Percentiles rank a stretch among this genome's conserved stretches.
Conservation (phyloP, 2,797 vertebrate species). For the Halcyon smyrnensis region DNA sequence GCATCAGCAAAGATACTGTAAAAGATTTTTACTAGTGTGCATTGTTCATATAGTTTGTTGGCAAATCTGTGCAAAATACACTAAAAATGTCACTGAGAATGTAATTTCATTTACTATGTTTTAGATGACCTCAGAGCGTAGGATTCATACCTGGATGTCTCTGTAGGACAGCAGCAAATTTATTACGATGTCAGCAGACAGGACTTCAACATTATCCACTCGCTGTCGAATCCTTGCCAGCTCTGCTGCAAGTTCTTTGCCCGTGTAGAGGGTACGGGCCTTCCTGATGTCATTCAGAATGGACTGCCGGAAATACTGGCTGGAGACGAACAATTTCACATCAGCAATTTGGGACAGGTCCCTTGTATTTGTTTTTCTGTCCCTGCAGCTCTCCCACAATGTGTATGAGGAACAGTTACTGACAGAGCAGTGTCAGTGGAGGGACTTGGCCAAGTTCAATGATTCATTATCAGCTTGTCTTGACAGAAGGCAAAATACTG, state of each 20-base stretch:
- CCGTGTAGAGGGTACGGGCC: conserved; percentile 90
- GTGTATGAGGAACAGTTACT: background rate
- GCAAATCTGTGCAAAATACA: background rate
- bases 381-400: background rate
- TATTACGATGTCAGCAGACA: conserved; percentile 96
- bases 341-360: background rate
- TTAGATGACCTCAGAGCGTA: background rate
- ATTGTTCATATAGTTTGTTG: background rate
- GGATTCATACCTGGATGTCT: conserved; percentile 91
- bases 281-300: conserved; percentile 95
- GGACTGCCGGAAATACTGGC: conserved; percentile 94
- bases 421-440: background rate
- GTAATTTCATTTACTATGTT: background rate
- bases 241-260: conserved; percentile 90
- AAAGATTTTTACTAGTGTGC: background rate
- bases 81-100: background rate
- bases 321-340: conserved; percentile 58
- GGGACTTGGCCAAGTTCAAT: background rate
- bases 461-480: background rate
- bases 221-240: conserved; percentile 93
- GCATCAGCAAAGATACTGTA: background rate
- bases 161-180: conserved; percentile 96
- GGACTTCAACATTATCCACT: conserved; percentile 94
- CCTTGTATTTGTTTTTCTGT: background rate
- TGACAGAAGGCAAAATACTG: background rate